Evolutionary conservation across 2,888 invertebrate genomes (phyloP), one percentile per base, ranked within the genome.

Genomic region (Pilophorus perplexus): DNA sequence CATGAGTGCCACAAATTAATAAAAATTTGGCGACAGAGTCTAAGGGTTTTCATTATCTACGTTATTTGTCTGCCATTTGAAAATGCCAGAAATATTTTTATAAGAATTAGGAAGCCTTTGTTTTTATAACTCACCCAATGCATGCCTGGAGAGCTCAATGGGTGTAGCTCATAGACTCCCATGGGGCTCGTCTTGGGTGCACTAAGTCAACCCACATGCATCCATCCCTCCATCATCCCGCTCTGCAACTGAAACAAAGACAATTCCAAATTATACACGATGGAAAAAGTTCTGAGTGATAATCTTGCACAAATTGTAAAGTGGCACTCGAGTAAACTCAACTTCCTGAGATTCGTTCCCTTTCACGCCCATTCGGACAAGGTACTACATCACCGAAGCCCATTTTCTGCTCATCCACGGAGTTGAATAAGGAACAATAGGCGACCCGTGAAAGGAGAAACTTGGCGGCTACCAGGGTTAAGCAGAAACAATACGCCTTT

Each of bases 81-180:
- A n/a, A n/a, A n/a, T n/a, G n/a, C n/a, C n/a, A n/a, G n/a, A n/a
- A n/a, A n/a, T n/a, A n/a, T n/a, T n/a, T n/a, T n/a, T n/a, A n/a
- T n/a, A n/a, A n/a, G n/a, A n/a, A n/a, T n/a, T n/a, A n/a, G n/a
- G n/a, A n/a, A n/a, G n/a, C n/a, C n/a, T n/a, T n/a, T n/a, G n/a
- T n/a, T n/a, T n/a, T n/a, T n/a, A n/a, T n/a, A n/a, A n/a, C 72
- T 73, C 69, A 74, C 74, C 73, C 74, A 73, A 72, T 72, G 73
- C 72, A 73, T 73, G 72, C 68, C 73, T 70, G 73, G 71, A 71
- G 72, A 69, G 67, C 68, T 66, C 71, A 72, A 72, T 69, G 72
- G 69, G 68, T 72, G 70, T 70, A 71, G 73, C 72, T 73, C 73
- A 73, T 72, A 73, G 69, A 73, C 73, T 72, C 73, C 73, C 73